phyloP scores from a whole-genome alignment of 2,797 vertebrate species.

The Xenops minutus region DNA sequence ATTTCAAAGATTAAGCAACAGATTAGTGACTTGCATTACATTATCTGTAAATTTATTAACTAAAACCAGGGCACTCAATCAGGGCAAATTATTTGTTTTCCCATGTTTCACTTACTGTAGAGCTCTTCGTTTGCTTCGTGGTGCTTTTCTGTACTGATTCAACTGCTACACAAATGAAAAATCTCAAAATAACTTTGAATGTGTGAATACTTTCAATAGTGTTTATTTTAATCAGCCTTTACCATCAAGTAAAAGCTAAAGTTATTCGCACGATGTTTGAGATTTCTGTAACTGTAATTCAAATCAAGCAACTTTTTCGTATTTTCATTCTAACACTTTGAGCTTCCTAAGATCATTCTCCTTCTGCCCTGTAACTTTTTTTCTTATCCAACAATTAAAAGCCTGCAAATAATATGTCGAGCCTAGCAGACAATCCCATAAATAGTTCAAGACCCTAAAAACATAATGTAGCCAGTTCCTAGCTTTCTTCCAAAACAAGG shows the following conservation, averaged over 20 bases:
- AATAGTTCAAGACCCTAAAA: slow-evolving; percentile 9
- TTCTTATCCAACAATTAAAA: background rate
- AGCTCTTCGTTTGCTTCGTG: background rate
- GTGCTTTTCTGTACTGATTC: background rate
- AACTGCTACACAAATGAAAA: background rate
- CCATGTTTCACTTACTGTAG: background rate
- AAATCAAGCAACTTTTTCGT: background rate
- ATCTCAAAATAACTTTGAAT: background rate
- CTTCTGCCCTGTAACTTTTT: background rate
- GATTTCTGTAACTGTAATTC: background rate
- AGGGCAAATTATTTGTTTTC: background rate
- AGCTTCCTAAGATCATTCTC: background rate
- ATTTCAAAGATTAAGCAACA: background rate
- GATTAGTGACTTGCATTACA: background rate
- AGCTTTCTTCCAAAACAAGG: slow-evolving; percentile 33
- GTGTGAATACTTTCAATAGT: background rate
- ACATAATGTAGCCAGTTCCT: background rate
- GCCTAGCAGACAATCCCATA: background rate
- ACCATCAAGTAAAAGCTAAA: background rate
- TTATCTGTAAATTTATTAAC: background rate
- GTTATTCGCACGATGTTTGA: background rate
- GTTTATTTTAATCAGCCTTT: background rate
- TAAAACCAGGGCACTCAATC: background rate
- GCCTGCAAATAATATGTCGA: background rate
- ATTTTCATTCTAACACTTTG: background rate